Conservation (phyloP, 1,140 invertebrate species). For the Drosophila obscura region DNA sequence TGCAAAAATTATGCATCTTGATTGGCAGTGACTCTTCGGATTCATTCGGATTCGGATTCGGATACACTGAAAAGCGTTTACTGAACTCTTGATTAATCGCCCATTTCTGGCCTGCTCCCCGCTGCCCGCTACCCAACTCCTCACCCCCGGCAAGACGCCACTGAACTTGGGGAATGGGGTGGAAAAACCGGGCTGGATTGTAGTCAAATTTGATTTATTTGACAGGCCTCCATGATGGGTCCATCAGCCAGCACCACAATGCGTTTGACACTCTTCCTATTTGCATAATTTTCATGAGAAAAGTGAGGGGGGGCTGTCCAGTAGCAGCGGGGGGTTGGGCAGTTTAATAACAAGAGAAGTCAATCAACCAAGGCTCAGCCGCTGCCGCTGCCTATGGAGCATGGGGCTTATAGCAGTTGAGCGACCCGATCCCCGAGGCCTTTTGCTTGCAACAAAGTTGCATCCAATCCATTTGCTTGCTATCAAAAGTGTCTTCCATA, state of each 20-base stretch:
- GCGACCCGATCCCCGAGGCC: background rate
- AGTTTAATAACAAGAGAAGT: slow-evolving; percentile 3
- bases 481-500: too few species aligned
- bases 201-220: slow-evolving; percentile 54
- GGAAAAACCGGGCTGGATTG: slow-evolving; percentile 49
- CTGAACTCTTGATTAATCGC: slow-evolving; percentile 72
- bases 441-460: background rate
- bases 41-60: background rate
- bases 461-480: too few species aligned
- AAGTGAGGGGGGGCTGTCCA: background rate
- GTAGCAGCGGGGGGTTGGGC: background rate
- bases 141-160: slow-evolving; percentile 19
- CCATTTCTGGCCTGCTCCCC: slow-evolving; percentile 36
- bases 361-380: slow-evolving; percentile 3
- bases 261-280: slow-evolving; percentile 61
- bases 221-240: slow-evolving; percentile 11
- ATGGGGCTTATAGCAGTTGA: slow-evolving; percentile 8
- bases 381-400: background rate
- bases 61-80: slow-evolving; percentile 40
- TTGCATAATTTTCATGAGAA: slow-evolving; percentile 46
- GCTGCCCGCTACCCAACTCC: too few species aligned
- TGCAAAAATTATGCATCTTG: slow-evolving; percentile 70
- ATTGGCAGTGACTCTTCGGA: slow-evolving; percentile 53
- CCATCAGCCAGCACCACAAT: slow-evolving; percentile 32
- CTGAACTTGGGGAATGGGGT: slow-evolving; percentile 35